A percentile compares a stretch with the other conserved stretches of the same genome.
phyloP scores from a whole-genome alignment of 2,113 vertebrate species.

The Motacilla tschutschensis region DNA sequence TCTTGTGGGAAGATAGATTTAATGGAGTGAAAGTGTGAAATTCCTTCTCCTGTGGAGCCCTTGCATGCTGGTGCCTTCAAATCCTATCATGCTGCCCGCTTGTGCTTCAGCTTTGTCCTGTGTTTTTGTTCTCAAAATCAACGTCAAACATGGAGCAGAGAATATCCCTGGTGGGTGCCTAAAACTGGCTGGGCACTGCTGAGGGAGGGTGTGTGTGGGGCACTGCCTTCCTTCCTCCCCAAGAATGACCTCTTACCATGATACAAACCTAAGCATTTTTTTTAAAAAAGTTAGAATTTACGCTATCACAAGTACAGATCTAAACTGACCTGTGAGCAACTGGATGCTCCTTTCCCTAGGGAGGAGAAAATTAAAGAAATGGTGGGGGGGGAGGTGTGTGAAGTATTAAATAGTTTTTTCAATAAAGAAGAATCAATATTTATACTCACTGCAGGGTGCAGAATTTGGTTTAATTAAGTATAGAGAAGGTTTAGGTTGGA shows the following conservation, averaged over 20 bases:
- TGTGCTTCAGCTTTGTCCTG: neutral
- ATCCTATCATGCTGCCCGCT: neutral
- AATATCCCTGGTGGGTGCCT: neutral
- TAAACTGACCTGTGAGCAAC: neutral
- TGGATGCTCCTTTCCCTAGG: neutral
- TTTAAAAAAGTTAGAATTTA: neutral
- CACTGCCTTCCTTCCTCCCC: neutral
- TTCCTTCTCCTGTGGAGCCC: neutral
- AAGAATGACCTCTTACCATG: neutral
- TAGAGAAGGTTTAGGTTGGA: neutral
- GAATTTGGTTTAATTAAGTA: neutral
- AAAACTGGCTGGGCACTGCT: neutral
- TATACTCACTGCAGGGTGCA: neutral
- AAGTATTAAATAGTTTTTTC: neutral
- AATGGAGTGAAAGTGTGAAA: neutral
- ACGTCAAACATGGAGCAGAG: neutral
- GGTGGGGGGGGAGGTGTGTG: fast-evolving
- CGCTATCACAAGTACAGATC: fast-evolving
- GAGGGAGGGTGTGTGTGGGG: neutral
- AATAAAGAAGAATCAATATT: neutral
- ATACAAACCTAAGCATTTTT: neutral
- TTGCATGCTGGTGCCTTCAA: neutral
- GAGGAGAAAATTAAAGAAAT: neutral
- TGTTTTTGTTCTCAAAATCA: neutral
- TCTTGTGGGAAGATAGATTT: neutral